phyloP scores from a whole-genome alignment of 2,797 vertebrate genomes.

The Phoebastria nigripes region DNA sequence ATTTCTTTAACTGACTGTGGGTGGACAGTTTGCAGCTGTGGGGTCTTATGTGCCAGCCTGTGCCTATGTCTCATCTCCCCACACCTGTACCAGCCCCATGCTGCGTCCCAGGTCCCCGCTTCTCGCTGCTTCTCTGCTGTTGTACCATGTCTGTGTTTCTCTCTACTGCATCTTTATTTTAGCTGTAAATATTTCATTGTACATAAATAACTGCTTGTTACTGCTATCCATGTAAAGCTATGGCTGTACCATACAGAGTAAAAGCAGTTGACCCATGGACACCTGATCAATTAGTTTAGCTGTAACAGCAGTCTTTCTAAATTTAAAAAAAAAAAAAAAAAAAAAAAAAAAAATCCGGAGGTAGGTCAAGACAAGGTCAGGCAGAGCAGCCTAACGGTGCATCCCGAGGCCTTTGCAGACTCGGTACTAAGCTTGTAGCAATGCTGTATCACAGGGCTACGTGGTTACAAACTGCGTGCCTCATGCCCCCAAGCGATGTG shows the following conservation, averaged over 20 bases:
- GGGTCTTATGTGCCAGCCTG: neutral
- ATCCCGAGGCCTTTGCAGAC: no score
- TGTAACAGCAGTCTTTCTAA: neutral
- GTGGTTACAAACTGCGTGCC: no score
- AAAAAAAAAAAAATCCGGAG: neutral
- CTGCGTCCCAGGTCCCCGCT: neutral
- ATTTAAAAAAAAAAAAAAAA: neutral
- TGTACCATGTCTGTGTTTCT: neutral
- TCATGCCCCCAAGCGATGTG: rapidly evolving
- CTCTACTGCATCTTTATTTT: neutral
- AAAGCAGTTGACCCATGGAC: neutral
- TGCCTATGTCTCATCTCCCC: no score
- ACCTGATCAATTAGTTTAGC: neutral
- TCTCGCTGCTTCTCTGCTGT: neutral
- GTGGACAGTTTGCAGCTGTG: no score
- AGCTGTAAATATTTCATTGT: neutral
- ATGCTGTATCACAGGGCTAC: neutral
- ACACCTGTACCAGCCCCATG: no score
- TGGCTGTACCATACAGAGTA: neutral
- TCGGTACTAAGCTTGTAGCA: rapidly evolving
- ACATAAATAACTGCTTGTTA: rapidly evolving
- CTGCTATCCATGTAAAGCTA: neutral
- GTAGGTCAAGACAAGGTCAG: neutral
- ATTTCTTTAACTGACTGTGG: rapidly evolving
- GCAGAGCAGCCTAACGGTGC: neutral